phyloP scores from a whole-genome alignment of 2,888 invertebrate species.

The Acrocyrtus sp. region DNA sequence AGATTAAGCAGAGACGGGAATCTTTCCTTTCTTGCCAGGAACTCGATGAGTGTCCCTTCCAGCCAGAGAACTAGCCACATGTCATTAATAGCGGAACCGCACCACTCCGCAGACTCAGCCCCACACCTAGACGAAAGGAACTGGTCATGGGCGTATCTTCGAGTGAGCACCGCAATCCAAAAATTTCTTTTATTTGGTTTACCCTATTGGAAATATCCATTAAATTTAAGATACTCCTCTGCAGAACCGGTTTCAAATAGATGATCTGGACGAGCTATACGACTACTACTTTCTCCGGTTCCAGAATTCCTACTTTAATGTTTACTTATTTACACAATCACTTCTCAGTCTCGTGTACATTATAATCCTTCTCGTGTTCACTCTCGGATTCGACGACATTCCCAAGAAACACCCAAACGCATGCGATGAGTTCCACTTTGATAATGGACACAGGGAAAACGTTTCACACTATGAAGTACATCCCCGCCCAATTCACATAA shows the following conservation, averaged over 20 bases:
- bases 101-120: conserved; percentile 52
- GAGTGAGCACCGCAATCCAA: conserved; percentile 67
- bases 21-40: conserved; percentile 53
- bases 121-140: conserved; percentile 65
- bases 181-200: conserved; percentile 2
- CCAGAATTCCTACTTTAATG: conserved; percentile 80
- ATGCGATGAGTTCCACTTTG: background rate
- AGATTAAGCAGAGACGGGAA: conserved; percentile 53
- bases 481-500: background rate
- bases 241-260: conserved; percentile 82
- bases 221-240: no score
- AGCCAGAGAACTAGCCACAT: conserved; percentile 53
- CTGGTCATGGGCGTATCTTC: conserved; percentile 75
- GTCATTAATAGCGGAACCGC: conserved; percentile 53
- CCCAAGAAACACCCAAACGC: background rate
- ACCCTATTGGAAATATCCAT: no score
- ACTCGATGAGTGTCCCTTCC: conserved; percentile 46
- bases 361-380: conserved; percentile 51
- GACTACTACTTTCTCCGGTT: conserved; percentile 80
- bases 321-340: conserved; percentile 78
- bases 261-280: conserved; percentile 80
- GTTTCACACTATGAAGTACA: background rate
- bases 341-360: conserved; percentile 74
- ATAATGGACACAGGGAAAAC: background rate
- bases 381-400: conserved; percentile 29